A percentile compares a stretch with the other conserved stretches of the same genome.
Evolutionary conservation across 2,113 vertebrate genomes (phyloP).

Genomic region (Otolemur garnettii): DNA sequence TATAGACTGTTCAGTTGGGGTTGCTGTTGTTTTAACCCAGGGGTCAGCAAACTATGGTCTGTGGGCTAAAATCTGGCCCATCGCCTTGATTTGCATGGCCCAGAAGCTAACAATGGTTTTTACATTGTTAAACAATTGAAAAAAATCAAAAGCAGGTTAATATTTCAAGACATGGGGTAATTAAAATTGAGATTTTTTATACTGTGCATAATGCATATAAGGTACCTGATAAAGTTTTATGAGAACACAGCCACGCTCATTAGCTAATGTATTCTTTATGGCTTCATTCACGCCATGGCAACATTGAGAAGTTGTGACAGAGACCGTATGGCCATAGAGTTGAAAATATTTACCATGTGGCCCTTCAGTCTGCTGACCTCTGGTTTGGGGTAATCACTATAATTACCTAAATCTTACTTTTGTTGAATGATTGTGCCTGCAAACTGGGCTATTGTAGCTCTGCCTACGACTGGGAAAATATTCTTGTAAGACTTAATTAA

Average conservation of each 20-base stretch:
- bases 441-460: neutral
- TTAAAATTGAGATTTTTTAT: slow-evolving; percentile 40
- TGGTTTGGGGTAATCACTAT: slow-evolving; percentile 5
- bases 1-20: neutral
- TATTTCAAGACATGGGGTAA: slow-evolving; percentile 19
- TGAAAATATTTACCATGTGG: neutral
- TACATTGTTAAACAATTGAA: slow-evolving; percentile 52
- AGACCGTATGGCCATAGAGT: neutral
- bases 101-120: slow-evolving; percentile 48
- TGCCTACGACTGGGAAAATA: neutral
- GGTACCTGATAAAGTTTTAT: neutral
- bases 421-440: neutral
- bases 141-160: slow-evolving; percentile 43
- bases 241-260: neutral
- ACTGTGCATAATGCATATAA: neutral
- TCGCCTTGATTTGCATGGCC: neutral
- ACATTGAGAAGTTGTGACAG: neutral
- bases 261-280: neutral
- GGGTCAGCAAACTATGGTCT: neutral
- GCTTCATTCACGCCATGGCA: neutral
- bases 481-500: neutral
- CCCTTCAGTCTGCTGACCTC: neutral
- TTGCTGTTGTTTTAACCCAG: slow-evolving; percentile 51
- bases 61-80: neutral
- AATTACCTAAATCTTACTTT: neutral